Evolutionary conservation across 2,113 vertebrate genomes (phyloP), one percentile per base, ranked within the genome.

Genomic region (Strigops habroptila): DNA sequence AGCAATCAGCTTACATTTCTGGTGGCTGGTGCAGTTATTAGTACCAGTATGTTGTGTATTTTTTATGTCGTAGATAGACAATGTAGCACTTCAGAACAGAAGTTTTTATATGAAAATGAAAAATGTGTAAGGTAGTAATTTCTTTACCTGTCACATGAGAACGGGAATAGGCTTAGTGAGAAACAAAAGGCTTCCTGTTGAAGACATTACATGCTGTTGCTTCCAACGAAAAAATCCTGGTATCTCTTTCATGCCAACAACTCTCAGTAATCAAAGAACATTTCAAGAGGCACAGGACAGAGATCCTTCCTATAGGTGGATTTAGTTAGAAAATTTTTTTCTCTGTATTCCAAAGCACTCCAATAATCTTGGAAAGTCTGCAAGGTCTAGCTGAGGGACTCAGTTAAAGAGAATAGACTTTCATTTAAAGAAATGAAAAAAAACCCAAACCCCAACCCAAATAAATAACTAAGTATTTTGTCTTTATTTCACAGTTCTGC

Each of bases 291-390:
- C 33, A 63, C 46, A 87, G 73, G 82, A 91, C 23, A 96, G 75
- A 90, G 46, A 70, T 49, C 51, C 95, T 97, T 95, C 39, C 68
- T 67, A 84, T 24, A 59, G 28, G 62, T 83, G 48, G 67, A 69
- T 84, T 95, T 91, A 27, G 86, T 95, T 59, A 68, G 49, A 95
- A 77, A 21, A 91, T 93, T 96, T 59, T 93, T 96, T 92, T 3
- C 33, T 86, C 52, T 83, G 3, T 74, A 43, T 87, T 90, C 60
- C 65, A 88, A 94, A 90, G 53, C 27, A 90, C 33, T 93, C 60
- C 21, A 79, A 49, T 59, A 41, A 48, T 75, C 55, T 95, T 95
- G 44, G 69, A 79, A 89, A 86, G 77, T 79, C 78, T 96, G 41
- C 57, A 89, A 95, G 77, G 10, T 86, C 95, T 77, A 96, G 18